Conservation (phyloP, 2,888 invertebrate species). For the Cantharis nigra region DNA sequence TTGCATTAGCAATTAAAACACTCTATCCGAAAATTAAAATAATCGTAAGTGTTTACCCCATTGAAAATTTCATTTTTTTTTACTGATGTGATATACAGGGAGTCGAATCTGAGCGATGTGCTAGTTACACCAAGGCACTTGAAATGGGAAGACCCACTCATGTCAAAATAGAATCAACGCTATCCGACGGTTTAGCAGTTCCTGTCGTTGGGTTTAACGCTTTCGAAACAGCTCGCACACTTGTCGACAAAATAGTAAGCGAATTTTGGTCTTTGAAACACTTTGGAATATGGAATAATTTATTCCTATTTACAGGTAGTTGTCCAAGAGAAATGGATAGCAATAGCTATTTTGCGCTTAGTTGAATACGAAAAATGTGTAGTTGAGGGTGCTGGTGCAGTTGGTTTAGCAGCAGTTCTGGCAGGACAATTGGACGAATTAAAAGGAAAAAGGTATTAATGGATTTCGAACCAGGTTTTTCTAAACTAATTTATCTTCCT, state of each 20-base stretch:
- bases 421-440: slow-evolving; percentile 68
- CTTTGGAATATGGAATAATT: background rate
- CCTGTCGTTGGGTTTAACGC: slow-evolving; percentile 72
- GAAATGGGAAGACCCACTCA: slow-evolving; percentile 61
- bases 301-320: slow-evolving; percentile 53
- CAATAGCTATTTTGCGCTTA: slow-evolving; percentile 65
- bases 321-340: slow-evolving; percentile 68
- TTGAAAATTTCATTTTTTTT: too few species aligned
- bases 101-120: slow-evolving; percentile 90
- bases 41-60: slow-evolving; percentile 69
- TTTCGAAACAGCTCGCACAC: slow-evolving; percentile 63
- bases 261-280: background rate
- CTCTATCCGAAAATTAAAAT: slow-evolving; percentile 81
- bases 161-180: slow-evolving; percentile 60
- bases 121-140: slow-evolving; percentile 76
- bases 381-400: slow-evolving; percentile 75
- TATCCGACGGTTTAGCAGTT: slow-evolving; percentile 75
- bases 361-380: slow-evolving; percentile 72
- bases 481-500: slow-evolving; percentile 35
- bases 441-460: slow-evolving; percentile 65
- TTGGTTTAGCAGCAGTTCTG: slow-evolving; percentile 70
- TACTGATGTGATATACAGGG: slow-evolving; percentile 64
- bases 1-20: slow-evolving; percentile 87
- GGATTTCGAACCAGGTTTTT: background rate
- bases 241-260: slow-evolving; percentile 70